Evolutionary conservation across 2,797 vertebrate species (phyloP), one percentile per base, ranked within the genome.

Genomic region (Cyclura pinguis): DNA sequence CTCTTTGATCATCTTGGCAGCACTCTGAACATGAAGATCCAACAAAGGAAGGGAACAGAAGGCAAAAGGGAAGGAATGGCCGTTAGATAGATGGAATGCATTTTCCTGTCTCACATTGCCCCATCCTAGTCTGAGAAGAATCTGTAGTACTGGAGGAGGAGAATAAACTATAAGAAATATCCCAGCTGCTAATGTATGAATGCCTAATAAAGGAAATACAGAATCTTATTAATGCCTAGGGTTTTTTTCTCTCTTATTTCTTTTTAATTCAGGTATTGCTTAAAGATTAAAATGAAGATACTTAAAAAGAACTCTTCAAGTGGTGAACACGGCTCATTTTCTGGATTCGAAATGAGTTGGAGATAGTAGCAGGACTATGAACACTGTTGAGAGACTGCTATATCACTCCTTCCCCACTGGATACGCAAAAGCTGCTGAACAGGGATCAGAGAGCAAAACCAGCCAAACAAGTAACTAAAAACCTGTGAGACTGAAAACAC

Each of bases 1-100:
- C 97, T 99, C 99, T 94, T 99, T 99, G 95, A 99, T 99, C 99
- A 99, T 99, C 97, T 99, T 99, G n/a, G 99, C 98, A 13, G 98
- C 98, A 0, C 97, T 98, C 98, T 98, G 94, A 72, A 69, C 52
- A n/a, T n/a, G 32, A 76, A 32, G 0, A 1, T 91, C 24, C 87
- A 76, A 67, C 47, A 83, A 69, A 29, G 72, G 57, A 59, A 50
- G 81, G 42, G 72, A 91, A 90, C 27, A 91, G 62, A 84, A 84
- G 52, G 14, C 47, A 38, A 81, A 84, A 91, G 22, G 50, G 55
- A 94, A 84, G 59, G 88, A 88, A 55, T 67, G 55, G 62, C 2
- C 67, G 32, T 89, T 69, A 89, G 9, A 83, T 52, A 69, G 13
- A 69, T 83, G 24, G 22, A 67, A 88, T 92, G 87, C 14, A 87